Evolutionary conservation across 2,113 vertebrate species (phyloP), one percentile per base, ranked within the genome.

Genomic region (Hippolais icterina): DNA sequence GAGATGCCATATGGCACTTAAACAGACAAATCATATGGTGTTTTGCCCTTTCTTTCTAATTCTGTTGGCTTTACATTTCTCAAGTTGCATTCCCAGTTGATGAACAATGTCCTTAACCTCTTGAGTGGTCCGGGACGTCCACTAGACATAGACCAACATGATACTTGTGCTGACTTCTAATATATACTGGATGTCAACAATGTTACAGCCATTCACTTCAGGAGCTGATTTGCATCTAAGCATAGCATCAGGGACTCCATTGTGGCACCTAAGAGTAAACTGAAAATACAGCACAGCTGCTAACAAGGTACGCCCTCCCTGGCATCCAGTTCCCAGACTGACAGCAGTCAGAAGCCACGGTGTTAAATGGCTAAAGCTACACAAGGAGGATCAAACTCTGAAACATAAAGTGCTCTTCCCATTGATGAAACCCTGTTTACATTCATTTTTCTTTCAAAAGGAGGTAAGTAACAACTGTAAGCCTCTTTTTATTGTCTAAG

Each of bases 1-100:
- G 80, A 92, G 94, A 96, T 91, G 91, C 83, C 95, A 95, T 95
- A 93, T 94, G 96, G 94, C 90, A 94, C 92, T 96, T 89, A 91
- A 76, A 61, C 47, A 91, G 83, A 93, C 53, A 96, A 96, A 96
- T 96, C 85, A 76, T 60, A 88, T 5, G 72, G 50, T 79, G 61
- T 78, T 93, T 92, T 94, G 94, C 96, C 96, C 94, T 96, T 95
- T 95, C 94, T 94, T 96, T 96, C 87, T 94, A 94, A 94, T 96
- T 94, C 88, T 1, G 0, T 39, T 85, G 54, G 78, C 94, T 96
- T 94, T 96, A 93, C 70, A 14, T 97, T 80, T 92, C 80, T 97
- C 91, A 95, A 82, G 82, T 95, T 92, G 89, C 70, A 47, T 63
- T 96, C 60, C 70, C 44, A 89, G 85, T 71, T 95, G 89, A 90